Percentiles rank a stretch among this genome's conserved stretches.
These are phyloP conservation scores for Drosophila seguyi DNA, from an alignment of 1,140 invertebrate genomes.

Conservation along the genomic window DNA sequence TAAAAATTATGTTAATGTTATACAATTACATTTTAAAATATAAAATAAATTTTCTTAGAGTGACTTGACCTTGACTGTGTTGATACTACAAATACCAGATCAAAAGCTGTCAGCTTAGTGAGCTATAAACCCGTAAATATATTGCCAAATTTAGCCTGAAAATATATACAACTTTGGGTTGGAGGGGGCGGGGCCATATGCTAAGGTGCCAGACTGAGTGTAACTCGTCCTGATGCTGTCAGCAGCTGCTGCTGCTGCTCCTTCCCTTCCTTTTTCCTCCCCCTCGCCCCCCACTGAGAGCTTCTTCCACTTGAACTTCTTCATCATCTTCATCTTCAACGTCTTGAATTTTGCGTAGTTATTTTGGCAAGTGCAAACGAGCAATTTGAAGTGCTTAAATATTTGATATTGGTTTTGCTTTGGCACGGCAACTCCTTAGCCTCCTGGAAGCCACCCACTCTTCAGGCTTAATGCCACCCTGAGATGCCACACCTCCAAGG, in stretches of 20 bases:
- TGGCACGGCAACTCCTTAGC: slow-evolving; percentile 22
- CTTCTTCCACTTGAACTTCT: slow-evolving; percentile 14
- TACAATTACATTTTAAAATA: background rate
- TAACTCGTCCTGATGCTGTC: too few species aligned
- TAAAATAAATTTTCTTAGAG: too few species aligned
- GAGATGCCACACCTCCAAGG: background rate
- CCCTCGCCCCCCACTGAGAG: background rate
- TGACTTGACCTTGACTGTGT: too few species aligned
- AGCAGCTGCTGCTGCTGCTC: background rate
- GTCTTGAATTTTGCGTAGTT: slow-evolving; percentile 76
- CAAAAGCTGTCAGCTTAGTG: slow-evolving; percentile 3
- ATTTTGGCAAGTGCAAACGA: slow-evolving; percentile 83
- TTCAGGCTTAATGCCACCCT: background rate
- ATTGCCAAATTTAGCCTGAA: slow-evolving; percentile 28
- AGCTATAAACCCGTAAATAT: slow-evolving; percentile 20
- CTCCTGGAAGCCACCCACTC: background rate
- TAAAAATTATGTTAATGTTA: background rate
- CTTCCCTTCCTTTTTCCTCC: background rate
- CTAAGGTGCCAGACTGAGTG: background rate
- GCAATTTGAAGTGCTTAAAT: slow-evolving; percentile 82
- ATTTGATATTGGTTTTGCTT: slow-evolving; percentile 80
- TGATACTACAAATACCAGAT: background rate
- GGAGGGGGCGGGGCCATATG: background rate
- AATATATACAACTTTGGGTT: slow-evolving; percentile 1
- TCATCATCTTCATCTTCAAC: slow-evolving; percentile 32